Base-by-base conservation (phyloP, 1,140 invertebrate species). In the Drosophila parabipectinata region DNA sequence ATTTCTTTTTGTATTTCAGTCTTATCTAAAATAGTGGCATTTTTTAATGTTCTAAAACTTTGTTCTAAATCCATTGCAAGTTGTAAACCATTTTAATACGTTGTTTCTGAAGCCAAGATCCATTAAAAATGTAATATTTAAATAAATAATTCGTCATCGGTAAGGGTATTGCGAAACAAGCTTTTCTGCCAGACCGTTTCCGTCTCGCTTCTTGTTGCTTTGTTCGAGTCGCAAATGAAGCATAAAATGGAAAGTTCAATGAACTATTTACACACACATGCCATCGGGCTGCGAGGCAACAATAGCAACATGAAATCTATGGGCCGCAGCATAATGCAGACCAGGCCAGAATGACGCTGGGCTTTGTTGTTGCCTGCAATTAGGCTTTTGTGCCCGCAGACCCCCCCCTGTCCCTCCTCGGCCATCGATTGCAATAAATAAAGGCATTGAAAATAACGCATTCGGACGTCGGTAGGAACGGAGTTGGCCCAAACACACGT, bases 191-290 rank as follows among this genome's bases (percentile, higher is more conserved):
- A 44, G 1, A 44, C 7, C 41, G 24, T 71, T 59, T 50, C 32
- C 45, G 15, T 9, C 53, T 61, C 53, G 47, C 54, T 77, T 74
- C 64, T 76, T 21, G 15, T 53, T 18, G 59, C 60, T 71, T 79
- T 53, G 67, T 79, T 72, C 63, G 81, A 72, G 69, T 61, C 62
- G 68, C 80, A 84, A 84, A 85, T 84, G 80, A 84, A 84, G 80
- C 80, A 83, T 83, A 72, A 77, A 56, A 61, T 39, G 56, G 53
- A 78, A 56, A 57, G 72, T 84, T 84, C 77, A 84, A 77, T 85
- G 80, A 84, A 84, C 80, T 80, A 85, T 83, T 80, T 68, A 79
- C 79, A 83, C 63, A 76, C 79, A 83, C 63, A 84, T 74, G 53
- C 51, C 72, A 41, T 3, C 21, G 21, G 21, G 21, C 21, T 21